Base-by-base conservation (phyloP, 2,113 vertebrate species). In the Poeciliopsis prolifica region DNA sequence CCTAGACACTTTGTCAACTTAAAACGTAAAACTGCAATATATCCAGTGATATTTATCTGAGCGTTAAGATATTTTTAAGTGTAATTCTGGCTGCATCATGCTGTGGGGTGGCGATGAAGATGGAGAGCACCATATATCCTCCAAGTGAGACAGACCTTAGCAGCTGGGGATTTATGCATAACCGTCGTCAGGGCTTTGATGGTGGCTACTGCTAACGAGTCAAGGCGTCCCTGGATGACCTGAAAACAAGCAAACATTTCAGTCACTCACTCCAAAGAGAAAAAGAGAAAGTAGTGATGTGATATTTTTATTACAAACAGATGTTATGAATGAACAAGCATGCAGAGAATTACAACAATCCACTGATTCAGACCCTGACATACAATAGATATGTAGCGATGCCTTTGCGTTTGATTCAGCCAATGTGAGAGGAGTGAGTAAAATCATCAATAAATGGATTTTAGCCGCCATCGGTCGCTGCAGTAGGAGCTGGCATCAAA, bases 101-200 rank as follows among this genome's bases (percentile, higher is more conserved):
- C 51, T 58, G 22, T 11, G 51, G 51, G 22, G 3, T 58, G 6
- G 51, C 5, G 24, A 58, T n/a, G n/a, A 58, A 58, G 9, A n/a
- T 3, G 24, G 24, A n/a, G 8, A 58, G 51, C 24, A n/a, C 22
- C 2, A 2, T 24, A n/a, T 22, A 13, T 33, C 12, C 37, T 14
- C 37, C 1, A 10, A 14, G 29, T 5, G 3, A 10, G 24, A 51
- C 17, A 30, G 30, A 97, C 98, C 97, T 99, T 99, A 86, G 98
- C 98, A 91, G 97, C 97, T 31, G 98, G 98, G 65, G 98, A 99
- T 88, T 96, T 98, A 87, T 96, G 96, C 97, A 99, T 98, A 81
- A 99, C 96, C 65, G 97, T 97, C 54, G 97, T 99, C 77, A 99
- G 95, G 70, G 98, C 96, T 89, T 96, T 97, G 90, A 99, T 99